Percentiles rank a stretch among this genome's conserved stretches.
phyloP scores from a whole-genome alignment of 2,797 vertebrate genomes.

The Zenarchopterus dispar region DNA sequence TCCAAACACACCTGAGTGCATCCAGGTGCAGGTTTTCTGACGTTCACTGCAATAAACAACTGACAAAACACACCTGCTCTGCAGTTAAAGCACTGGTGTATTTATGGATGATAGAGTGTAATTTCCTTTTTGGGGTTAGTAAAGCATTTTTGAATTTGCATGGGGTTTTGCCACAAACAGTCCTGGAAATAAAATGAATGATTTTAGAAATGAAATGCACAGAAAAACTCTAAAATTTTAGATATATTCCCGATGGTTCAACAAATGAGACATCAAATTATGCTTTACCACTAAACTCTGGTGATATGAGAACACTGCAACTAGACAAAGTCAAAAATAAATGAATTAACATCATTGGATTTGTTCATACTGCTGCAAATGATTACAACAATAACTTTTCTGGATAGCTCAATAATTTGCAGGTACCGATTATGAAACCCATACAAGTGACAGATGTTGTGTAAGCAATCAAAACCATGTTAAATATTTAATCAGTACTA shows the following conservation, averaged over 20 bases:
- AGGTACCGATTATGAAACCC: neutral
- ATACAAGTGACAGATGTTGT: neutral
- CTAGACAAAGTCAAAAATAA: slow-evolving; percentile 14
- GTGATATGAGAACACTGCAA: slow-evolving; percentile 18
- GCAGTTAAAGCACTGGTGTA: neutral
- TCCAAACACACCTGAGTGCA: slow-evolving; percentile 1
- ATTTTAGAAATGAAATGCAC: too few relatives aligned
- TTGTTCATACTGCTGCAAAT: slow-evolving; percentile 13
- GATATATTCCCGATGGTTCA: neutral
- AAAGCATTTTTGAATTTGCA: too few relatives aligned
- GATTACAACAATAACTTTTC: neutral
- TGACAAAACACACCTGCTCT: slow-evolving; percentile 14
- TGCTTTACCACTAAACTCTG: neutral
- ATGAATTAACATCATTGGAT: slow-evolving; percentile 4
- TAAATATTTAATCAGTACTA: slow-evolving; percentile 28
- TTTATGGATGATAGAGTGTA: neutral
- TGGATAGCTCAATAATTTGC: neutral
- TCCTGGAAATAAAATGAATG: too few relatives aligned
- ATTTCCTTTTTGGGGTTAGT: neutral
- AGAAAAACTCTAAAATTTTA: too few relatives aligned
- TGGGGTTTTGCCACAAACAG: too few relatives aligned
- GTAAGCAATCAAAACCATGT: neutral
- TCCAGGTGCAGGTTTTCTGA: neutral
- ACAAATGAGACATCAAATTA: neutral
- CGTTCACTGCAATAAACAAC: slow-evolving; percentile 7